Conservation (phyloP, 1,140 invertebrate species). For the Eumeta japonica region DNA sequence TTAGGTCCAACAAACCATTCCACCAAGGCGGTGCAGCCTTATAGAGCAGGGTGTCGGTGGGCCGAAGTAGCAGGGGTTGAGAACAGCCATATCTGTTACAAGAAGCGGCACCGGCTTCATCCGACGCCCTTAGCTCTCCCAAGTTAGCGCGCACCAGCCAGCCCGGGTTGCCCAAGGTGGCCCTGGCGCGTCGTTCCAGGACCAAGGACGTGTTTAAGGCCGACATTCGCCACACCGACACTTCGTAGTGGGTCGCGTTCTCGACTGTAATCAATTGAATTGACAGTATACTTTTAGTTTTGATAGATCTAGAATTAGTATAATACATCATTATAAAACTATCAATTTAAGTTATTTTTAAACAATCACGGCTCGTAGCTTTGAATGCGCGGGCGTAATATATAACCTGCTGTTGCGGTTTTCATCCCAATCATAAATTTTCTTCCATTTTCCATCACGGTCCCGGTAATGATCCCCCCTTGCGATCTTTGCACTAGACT, state of each 20-base stretch:
- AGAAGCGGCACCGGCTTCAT: constrained; percentile 38
- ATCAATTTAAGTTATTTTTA: too few relatives aligned
- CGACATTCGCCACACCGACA: constrained; percentile 45
- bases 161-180: constrained; percentile 29
- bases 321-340: too few relatives aligned
- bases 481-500: too few relatives aligned
- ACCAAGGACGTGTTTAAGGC: constrained; percentile 35
- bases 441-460: too few relatives aligned
- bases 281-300: neutral
- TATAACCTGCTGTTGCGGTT: too few relatives aligned
- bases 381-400: too few relatives aligned
- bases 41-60: constrained; percentile 33
- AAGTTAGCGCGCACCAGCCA: constrained; percentile 8
- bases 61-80: constrained; percentile 27
- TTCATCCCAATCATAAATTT: too few relatives aligned
- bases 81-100: constrained; percentile 47
- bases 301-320: constrained; percentile 1
- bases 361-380: too few relatives aligned
- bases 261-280: constrained; percentile 28
- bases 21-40: constrained; percentile 38
- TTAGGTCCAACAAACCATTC: constrained; percentile 45
- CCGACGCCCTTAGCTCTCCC: constrained; percentile 26
- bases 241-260: constrained; percentile 48
- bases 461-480: too few relatives aligned
- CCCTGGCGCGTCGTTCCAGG: constrained; percentile 22